Conservation (phyloP, 1,140 invertebrate genomes). For the Mizuhopecten yessoensis region DNA sequence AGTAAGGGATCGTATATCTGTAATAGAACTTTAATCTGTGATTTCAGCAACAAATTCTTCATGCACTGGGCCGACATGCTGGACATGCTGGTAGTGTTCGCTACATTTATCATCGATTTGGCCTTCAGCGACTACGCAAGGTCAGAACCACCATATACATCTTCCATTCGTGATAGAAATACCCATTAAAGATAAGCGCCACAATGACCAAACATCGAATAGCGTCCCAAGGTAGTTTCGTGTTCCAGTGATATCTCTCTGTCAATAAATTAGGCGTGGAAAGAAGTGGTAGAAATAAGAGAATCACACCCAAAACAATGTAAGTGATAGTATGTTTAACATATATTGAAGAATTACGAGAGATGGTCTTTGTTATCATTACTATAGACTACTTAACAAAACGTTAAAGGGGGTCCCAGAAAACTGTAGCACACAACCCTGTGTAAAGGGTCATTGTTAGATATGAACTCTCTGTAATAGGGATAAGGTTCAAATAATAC, state of each 20-base stretch:
- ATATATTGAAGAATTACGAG: not conserved
- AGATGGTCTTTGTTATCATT: not conserved
- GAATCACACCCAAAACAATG: not conserved
- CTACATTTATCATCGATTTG: constrained; percentile 83
- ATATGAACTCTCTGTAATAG: no score
- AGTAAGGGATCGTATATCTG: no score
- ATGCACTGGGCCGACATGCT: constrained; percentile 63
- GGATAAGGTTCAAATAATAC: not conserved
- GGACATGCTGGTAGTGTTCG: constrained; percentile 66
- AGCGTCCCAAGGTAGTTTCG: not conserved
- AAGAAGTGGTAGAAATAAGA: not conserved
- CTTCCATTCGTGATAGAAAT: not conserved
- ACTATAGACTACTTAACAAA: not conserved
- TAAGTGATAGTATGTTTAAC: not conserved
- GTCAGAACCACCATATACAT: constrained; percentile 45
- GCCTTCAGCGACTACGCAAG: constrained; percentile 75
- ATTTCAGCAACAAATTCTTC: constrained; percentile 69
- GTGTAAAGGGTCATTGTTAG: no score
- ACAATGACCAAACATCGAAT: not conserved
- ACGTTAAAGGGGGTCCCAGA: no score
- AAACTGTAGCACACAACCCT: no score
- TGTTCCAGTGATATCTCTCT: not conserved
- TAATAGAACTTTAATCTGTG: constrained; percentile 48
- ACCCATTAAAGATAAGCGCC: not conserved
- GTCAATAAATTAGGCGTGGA: not conserved